Base-by-base conservation (phyloP, 2,113 vertebrate species). In the Actenoides hombroni region DNA sequence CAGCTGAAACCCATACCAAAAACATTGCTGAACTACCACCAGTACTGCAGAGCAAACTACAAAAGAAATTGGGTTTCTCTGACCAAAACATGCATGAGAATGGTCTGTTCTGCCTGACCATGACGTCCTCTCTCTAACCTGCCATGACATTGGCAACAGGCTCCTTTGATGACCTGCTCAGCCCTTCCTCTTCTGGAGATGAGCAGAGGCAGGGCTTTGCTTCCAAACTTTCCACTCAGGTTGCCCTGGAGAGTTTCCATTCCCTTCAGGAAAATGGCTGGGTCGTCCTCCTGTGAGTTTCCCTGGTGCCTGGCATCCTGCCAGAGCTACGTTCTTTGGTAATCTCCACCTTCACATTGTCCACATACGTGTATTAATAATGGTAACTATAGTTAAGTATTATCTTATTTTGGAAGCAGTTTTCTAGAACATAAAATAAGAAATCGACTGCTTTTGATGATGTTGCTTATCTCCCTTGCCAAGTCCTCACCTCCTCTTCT, bases 321-420 rank as follows among this genome's bases (percentile, higher is more conserved):
- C 57, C 83, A 57, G 53, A 75, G 11, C 35, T 57, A 26, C 0
- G 0, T 77, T 75, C 65, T 83, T 80, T 37, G 35, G 57, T 64
- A 85, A 71, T 83, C 61, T 83, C 23, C 61, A 82, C 57, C 56
- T 86, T 82, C 74, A n/a, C 40, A 4, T 67, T 83, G 68, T 69
- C 70, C 42, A 74, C n/a, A 63, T 56, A 54, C 18, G 28, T 23
- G 6, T 56, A 85, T 88, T 88, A 91, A 74, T 93, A 82, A 88
- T 3, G 2, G 28, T 81, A 77, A 74, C 29, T 89, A n/a, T 44
- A 67, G 63, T 28, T 61, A 37, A 73, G 51, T 29, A 78, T 57
- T 92, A 83, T 88, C 68, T 78, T 91, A 60, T 71, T 94, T 91
- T 96, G 92, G 92, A 85, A 95, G 64, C 46, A 83, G 26, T 59